phyloP scores from a whole-genome alignment of 2,113 vertebrate species.

The Hypanus sabinus region DNA sequence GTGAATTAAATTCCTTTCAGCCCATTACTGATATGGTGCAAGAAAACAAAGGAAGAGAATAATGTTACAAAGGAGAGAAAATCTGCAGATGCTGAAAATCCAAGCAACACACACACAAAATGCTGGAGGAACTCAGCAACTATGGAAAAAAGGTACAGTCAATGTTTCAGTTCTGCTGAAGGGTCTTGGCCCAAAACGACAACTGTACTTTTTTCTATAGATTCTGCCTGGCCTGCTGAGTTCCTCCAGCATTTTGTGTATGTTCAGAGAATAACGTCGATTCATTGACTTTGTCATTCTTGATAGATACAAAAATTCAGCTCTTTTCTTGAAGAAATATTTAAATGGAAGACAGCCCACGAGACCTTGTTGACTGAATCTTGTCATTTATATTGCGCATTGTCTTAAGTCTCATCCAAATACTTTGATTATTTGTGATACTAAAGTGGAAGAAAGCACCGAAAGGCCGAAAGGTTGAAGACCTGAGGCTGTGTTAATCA shows the following conservation, averaged over 20 bases:
- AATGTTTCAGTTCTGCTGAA: too few relatives aligned
- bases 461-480: conserved; percentile 5
- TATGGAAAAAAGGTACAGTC: too few relatives aligned
- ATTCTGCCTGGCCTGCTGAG: too few relatives aligned
- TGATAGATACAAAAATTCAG: background rate
- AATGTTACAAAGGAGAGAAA: background rate
- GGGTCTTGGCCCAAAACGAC: too few relatives aligned
- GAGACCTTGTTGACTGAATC: background rate
- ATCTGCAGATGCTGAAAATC: too few relatives aligned
- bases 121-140: too few relatives aligned
- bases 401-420: background rate
- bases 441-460: background rate
- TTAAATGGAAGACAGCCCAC: background rate
- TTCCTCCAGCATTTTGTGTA: too few relatives aligned
- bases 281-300: background rate
- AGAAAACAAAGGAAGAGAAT: background rate
- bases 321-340: background rate
- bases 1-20: background rate
- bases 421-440: background rate
- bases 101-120: too few relatives aligned
- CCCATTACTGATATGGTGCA: background rate
- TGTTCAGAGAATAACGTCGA: background rate
- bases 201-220: too few relatives aligned
- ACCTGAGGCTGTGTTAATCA: conserved; percentile 11
- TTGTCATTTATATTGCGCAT: background rate